Percentiles rank a stretch among this genome's conserved stretches.
Conservation (phyloP, 2,888 invertebrate genomes). For the Yponomeuta sedellus region DNA sequence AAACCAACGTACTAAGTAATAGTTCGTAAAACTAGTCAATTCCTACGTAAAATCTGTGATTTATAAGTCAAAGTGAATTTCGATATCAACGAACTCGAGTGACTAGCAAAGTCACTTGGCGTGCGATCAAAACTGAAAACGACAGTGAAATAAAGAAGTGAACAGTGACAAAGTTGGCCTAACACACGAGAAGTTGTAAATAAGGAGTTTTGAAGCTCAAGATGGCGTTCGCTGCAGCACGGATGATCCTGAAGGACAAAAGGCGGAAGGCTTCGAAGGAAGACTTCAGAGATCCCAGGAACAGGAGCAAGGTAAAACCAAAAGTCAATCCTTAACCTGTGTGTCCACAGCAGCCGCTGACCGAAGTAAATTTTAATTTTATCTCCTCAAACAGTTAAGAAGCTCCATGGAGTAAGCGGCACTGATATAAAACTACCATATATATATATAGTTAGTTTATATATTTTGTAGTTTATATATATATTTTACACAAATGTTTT, state of each 20-base stretch:
- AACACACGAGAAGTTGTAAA: conserved; percentile 29
- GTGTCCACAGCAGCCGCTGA: too few species aligned
- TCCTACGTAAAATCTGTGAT: conserved; percentile 44
- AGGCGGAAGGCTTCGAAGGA: conserved; percentile 88
- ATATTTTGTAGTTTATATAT: too few species aligned
- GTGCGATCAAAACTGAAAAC: conserved; percentile 2
- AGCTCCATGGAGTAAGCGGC: too few species aligned
- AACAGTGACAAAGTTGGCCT: conserved; percentile 25
- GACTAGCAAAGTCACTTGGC: conserved; percentile 19
- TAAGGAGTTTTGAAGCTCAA: conserved; percentile 36
- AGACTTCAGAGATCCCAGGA: conserved; percentile 83
- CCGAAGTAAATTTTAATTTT: too few species aligned
- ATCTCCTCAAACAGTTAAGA: too few species aligned
- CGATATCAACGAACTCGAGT: background rate
- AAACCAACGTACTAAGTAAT: conserved; percentile 23
- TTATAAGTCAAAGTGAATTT: conserved; percentile 29
- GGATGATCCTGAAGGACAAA: conserved; percentile 90
- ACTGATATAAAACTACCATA: too few species aligned
- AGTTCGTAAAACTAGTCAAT: conserved; percentile 50
- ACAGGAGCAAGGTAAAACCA: conserved; percentile 85
- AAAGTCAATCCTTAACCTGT: too few species aligned
- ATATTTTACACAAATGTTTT: too few species aligned
- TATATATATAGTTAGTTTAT: too few species aligned
- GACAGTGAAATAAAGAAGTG: background rate
- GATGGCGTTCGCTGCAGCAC: conserved; percentile 90